Evolutionary conservation across 2,888 invertebrate species (phyloP).

Genomic region (Scaptomyza cyrtandrae): DNA sequence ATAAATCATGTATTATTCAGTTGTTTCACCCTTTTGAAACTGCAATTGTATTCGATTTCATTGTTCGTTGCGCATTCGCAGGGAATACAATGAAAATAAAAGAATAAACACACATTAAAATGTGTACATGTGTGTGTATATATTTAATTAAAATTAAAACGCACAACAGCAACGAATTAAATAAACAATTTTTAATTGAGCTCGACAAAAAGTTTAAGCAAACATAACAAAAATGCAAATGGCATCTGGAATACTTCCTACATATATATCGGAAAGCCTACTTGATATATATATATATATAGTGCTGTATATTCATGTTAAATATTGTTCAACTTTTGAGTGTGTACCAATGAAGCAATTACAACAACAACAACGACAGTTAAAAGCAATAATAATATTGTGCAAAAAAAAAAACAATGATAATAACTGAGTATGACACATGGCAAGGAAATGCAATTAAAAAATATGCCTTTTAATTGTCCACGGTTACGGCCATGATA

Average conservation of each 20-base stretch:
- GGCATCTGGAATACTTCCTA: constrained; percentile 23
- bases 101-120: not conserved
- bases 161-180: constrained; percentile 69
- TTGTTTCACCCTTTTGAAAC: constrained; percentile 36
- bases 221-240: constrained; percentile 54
- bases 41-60: constrained; percentile 47
- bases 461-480: constrained; percentile 72
- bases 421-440: constrained; percentile 48
- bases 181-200: constrained; percentile 76
- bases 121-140: constrained; percentile 44
- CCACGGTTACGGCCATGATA: not conserved
- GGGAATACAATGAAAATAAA: constrained; percentile 18
- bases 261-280: constrained; percentile 5
- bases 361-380: constrained; percentile 59
- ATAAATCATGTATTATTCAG: constrained; percentile 38
- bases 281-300: not conserved
- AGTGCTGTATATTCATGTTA: constrained; percentile 23
- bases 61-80: constrained; percentile 25
- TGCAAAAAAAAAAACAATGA: constrained; percentile 24
- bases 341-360: constrained; percentile 67
- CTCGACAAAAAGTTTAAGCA: constrained; percentile 68
- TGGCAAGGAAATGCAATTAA: constrained; percentile 69
- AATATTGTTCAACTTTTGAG: constrained; percentile 47
- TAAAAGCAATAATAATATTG: constrained; percentile 7
- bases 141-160: constrained; percentile 75